These are phyloP conservation scores for Drosophila vallismaia DNA, from an alignment of 2,888 invertebrate species.

Conservation along the genomic window DNA sequence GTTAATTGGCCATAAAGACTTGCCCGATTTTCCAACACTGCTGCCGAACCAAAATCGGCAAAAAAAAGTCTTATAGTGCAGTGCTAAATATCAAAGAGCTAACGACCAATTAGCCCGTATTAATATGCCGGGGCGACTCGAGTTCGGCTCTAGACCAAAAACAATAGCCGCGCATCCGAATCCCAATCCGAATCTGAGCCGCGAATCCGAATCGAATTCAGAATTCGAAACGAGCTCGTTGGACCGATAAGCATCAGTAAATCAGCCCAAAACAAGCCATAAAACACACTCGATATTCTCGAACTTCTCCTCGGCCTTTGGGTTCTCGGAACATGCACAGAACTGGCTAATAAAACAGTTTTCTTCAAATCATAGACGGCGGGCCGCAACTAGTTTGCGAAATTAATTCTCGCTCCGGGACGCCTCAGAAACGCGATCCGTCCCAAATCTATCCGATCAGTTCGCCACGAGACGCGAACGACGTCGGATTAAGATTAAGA, in stretches of 20 bases:
- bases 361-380: conserved; percentile 40
- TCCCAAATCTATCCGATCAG: conserved; percentile 44
- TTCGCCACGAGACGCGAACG: conserved; percentile 58
- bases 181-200: not conserved
- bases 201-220: conserved; percentile 24
- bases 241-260: conserved; percentile 68
- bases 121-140: conserved; percentile 59
- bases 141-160: conserved; percentile 3
- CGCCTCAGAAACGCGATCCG: conserved; percentile 22
- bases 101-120: conserved; percentile 69
- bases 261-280: conserved; percentile 68
- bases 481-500: conserved; percentile 43
- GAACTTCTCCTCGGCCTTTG: conserved; percentile 42
- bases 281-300: conserved; percentile 63
- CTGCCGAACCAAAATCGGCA: not conserved
- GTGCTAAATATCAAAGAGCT: conserved; percentile 61
- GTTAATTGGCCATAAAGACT: conserved; percentile 25
- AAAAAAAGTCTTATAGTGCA: conserved; percentile 26
- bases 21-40: conserved; percentile 50
- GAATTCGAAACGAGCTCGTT: conserved; percentile 65
- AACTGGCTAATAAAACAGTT: conserved; percentile 46
- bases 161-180: conserved; percentile 11
- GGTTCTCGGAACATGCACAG: conserved; percentile 40
- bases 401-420: conserved; percentile 55
- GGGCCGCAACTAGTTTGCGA: conserved; percentile 48